A percentile compares a stretch with the other conserved stretches of the same genome.
Conservation (phyloP, 2,797 vertebrate species). For the Lutjanus campechanus region DNA sequence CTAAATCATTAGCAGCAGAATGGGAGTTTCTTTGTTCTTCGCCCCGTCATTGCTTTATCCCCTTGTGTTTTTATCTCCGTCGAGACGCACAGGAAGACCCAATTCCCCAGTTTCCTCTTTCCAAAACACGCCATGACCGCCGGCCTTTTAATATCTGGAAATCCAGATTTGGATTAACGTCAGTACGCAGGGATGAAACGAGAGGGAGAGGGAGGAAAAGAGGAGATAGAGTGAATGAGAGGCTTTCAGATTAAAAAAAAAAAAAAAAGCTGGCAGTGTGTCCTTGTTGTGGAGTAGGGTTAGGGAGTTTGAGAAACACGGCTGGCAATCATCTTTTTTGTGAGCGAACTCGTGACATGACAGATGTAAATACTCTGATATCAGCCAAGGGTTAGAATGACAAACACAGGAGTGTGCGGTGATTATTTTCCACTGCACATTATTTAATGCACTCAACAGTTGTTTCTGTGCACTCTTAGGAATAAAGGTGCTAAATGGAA, state of each 20-base stretch:
- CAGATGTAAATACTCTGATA: conserved; percentile 64
- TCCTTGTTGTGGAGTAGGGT: conserved; percentile 65
- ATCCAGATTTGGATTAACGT: conserved; percentile 85
- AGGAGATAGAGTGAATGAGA: conserved; percentile 63
- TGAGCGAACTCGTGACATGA: conserved; percentile 61
- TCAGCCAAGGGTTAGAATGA: conserved; percentile 39
- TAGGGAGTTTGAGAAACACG: conserved; percentile 48
- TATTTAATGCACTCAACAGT: conserved; percentile 67
- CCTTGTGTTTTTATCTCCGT: conserved; percentile 73
- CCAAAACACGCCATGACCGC: conserved; percentile 73
- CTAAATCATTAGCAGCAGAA: conserved; percentile 76
- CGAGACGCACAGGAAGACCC: conserved; percentile 78
- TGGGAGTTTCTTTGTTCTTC: conserved; percentile 72
- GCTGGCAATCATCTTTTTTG: conserved; percentile 47
- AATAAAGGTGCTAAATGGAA: too few species aligned
- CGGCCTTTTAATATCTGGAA: conserved; percentile 81
- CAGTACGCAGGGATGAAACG: conserved; percentile 61
- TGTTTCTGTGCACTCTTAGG: conserved; percentile 34
- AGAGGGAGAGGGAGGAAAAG: conserved; percentile 33
- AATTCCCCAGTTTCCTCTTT: conserved; percentile 77
- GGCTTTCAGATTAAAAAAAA: conserved; percentile 70
- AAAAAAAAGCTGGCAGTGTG: conserved; percentile 58
- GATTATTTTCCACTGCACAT: conserved; percentile 22
- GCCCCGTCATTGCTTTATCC: conserved; percentile 67
- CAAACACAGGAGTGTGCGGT: conserved; percentile 23